Evolutionary conservation across 1,140 invertebrate species (phyloP).

Genomic region (Calephelis virginiensis): DNA sequence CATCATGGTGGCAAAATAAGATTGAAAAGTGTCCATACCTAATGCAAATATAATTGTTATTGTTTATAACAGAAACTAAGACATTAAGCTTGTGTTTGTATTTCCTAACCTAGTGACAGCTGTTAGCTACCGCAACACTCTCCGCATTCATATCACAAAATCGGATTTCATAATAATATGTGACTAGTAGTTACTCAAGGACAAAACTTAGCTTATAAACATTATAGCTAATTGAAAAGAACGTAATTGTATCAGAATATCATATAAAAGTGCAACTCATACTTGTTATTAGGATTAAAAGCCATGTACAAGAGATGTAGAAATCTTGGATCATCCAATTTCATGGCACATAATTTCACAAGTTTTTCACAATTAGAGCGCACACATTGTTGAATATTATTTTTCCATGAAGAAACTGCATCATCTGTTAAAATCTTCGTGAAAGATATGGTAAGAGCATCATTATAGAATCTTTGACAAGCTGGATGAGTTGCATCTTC

Average conservation of each 20-base stretch:
- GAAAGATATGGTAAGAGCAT: conserved; percentile 96
- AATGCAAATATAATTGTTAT: no score
- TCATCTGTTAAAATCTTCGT: conserved; percentile 99
- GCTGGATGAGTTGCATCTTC: conserved; percentile 93
- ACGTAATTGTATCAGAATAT: not conserved
- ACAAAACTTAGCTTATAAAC: not conserved
- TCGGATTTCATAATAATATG: no score
- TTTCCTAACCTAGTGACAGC: no score
- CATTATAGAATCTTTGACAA: conserved; percentile 96
- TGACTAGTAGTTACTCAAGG: no score
- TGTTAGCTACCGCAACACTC: no score
- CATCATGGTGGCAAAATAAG: no score
- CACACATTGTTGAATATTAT: conserved; percentile 97
- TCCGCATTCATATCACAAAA: no score
- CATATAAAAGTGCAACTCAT: conserved; percentile 45
- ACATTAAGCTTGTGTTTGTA: no score
- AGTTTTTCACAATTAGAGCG: conserved; percentile 95
- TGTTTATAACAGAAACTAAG: no score
- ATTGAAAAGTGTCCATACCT: no score
- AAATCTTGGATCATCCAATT: conserved; percentile 95
- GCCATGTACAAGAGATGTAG: conserved; percentile 95
- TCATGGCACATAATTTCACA: conserved; percentile 94
- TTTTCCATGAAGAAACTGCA: conserved; percentile 98
- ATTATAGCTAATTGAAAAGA: not conserved
- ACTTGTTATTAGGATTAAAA: conserved; percentile 96